Evolutionary conservation across 1,140 invertebrate species (phyloP).

Genomic region (Sarcophaga bullata): DNA sequence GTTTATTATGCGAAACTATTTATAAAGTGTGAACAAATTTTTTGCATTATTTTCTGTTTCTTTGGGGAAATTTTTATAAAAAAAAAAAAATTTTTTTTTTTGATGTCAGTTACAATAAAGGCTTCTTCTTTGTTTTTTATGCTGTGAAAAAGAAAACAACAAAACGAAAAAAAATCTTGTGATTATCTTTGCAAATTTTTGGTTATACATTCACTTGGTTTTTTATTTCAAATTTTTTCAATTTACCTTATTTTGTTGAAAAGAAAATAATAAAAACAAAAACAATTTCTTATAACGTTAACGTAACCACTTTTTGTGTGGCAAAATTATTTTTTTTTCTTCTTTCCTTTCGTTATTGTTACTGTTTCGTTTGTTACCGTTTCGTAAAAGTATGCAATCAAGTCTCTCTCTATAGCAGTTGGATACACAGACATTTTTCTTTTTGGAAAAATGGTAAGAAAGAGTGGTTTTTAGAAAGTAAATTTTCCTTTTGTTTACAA

Average conservation of each 20-base stretch:
- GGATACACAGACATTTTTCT: background rate
- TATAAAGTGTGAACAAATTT: background rate
- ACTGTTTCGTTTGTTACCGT: background rate
- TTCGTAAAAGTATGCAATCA: background rate
- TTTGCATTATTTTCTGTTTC: background rate
- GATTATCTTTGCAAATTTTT: background rate
- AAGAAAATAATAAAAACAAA: background rate
- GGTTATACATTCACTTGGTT: background rate
- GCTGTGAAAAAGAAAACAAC: background rate
- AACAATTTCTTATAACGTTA: background rate
- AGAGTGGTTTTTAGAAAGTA: slow-evolving; percentile 19
- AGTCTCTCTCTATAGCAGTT: background rate
- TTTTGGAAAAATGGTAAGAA: background rate
- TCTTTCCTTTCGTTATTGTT: no score
- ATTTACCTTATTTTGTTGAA: background rate
- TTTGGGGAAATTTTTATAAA: background rate
- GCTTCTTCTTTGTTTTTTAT: background rate
- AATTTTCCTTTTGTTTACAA: slow-evolving; percentile 11
- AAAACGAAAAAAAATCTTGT: background rate
- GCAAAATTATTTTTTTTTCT: no score
- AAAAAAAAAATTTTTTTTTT: background rate
- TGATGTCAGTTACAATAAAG: background rate
- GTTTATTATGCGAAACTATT: background rate
- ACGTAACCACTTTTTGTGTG: background rate
- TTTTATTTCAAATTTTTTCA: background rate